Evolutionary conservation across 1,140 invertebrate genomes (phyloP), one percentile per base, ranked within the genome.

Genomic region (Teleogryllus occipitalis): DNA sequence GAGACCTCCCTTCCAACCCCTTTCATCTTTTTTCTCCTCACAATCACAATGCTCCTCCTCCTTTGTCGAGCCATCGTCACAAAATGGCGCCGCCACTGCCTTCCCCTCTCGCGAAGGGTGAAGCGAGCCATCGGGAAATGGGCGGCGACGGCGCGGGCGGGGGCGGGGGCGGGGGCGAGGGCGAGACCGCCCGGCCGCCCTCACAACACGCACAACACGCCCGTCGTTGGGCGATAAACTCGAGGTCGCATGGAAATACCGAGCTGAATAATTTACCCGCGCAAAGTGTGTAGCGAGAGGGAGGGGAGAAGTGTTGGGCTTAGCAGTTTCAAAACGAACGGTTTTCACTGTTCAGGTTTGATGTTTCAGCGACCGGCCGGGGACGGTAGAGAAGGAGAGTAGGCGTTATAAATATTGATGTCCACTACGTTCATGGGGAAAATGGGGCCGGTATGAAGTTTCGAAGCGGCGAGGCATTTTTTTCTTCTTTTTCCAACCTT

Each of bases 351-450:
- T 78, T 75, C 46, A 6, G 74, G 21, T 75, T 75, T 75, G 74
- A 75, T 47, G 74, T 75, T 75, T 65, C 54, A 77, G 47, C 76
- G 76, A 27, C 22, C 47, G 12, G 54, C 54, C 54, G 10, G 54
- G 10, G 10, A 65, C 54, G 54, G 54, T 3, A 65, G 54, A 10
- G 78, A 21, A 78, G 78, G 7, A 5, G 47, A 47, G 48, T 15
- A n/a, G 78, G 54, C 78, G 65, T 78, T 65, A 65, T 65, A 78
- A 78, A 78, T 78, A 78, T 78, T 78, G 65, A 78, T 78, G 65
- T 78, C 78, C 65, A 72, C 49, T 78, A 49, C 54, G 54, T 65
- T 65, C 18, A 65, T 65, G 54, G 54, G 54, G 10, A 65, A 65
- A 65, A 65, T 65, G 54, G 54, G 7, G 54, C 10, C 54, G 54